phyloP scores from a whole-genome alignment of 2,113 vertebrate species.

The Jaculus jaculus region DNA sequence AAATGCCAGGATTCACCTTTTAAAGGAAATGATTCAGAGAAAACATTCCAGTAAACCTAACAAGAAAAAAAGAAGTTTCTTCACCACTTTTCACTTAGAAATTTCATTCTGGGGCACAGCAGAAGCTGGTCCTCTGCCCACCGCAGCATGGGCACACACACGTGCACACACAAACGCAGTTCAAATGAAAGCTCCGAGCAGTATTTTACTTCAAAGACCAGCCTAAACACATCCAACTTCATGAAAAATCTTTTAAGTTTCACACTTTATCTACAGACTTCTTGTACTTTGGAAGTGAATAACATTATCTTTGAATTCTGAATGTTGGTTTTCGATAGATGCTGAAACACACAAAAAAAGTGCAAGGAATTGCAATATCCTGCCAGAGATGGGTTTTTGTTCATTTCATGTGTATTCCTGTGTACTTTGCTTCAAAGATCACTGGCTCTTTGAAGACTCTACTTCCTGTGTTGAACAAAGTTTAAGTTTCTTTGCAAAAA shows the following conservation, averaged over 20 bases:
- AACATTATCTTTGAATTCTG: conserved; percentile 38
- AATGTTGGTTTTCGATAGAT: background rate
- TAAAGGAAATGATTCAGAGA: conserved; percentile 35
- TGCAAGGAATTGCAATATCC: conserved; percentile 28
- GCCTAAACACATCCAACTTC: background rate
- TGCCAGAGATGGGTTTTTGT: background rate
- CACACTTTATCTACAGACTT: background rate
- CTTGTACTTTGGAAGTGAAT: background rate
- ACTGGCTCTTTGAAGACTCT: conserved; percentile 68
- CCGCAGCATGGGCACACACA: background rate
- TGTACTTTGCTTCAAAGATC: conserved; percentile 63
- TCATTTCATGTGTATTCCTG: conserved; percentile 54
- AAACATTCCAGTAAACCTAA: background rate
- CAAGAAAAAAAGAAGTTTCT: background rate
- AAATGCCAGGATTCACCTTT: conserved; percentile 16
- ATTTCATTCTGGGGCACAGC: background rate
- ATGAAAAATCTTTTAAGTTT: background rate
- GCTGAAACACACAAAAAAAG: conserved; percentile 12
- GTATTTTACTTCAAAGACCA: background rate
- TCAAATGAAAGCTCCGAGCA: background rate
- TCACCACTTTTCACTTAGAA: background rate
- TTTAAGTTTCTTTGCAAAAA: conserved; percentile 60
- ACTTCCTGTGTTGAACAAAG: conserved; percentile 71
- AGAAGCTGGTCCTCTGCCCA: background rate
- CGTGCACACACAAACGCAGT: background rate